phyloP scores from a whole-genome alignment of 2,113 vertebrate genomes.

The Microtus richardsoni region DNA sequence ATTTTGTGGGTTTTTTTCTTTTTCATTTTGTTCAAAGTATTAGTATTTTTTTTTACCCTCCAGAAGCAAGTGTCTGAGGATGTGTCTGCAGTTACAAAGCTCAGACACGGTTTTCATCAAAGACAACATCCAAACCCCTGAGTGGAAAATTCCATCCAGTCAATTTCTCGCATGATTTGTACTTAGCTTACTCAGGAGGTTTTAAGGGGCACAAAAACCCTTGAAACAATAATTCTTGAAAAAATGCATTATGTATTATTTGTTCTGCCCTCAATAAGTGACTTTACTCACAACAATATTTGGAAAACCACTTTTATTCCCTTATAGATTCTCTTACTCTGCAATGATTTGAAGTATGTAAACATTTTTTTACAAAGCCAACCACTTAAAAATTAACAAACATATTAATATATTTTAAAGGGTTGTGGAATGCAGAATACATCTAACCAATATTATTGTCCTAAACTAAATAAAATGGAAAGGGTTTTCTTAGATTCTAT shows the following conservation, averaged over 20 bases:
- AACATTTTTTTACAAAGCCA: conserved; percentile 1
- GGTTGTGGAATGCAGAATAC: not conserved
- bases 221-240: conserved; percentile 59
- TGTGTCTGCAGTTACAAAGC: conserved; percentile 27
- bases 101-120: conserved; percentile 65
- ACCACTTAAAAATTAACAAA: conserved; percentile 15
- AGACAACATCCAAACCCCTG: conserved; percentile 27
- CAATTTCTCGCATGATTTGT: conserved; percentile 70
- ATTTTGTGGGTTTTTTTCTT: not conserved
- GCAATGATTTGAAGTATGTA: not conserved
- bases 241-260: conserved; percentile 63
- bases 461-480: conserved; percentile 21
- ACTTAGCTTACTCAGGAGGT: conserved; percentile 70
- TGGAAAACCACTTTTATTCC: not conserved
- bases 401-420: not conserved
- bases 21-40: conserved; percentile 41
- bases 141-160: conserved; percentile 59
- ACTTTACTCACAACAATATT: conserved; percentile 31
- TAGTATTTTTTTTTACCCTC: conserved; percentile 14
- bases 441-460: not conserved
- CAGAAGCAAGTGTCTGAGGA: conserved; percentile 17
- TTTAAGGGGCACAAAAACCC: conserved; percentile 52
- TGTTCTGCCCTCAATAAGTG: conserved; percentile 52
- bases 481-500: not conserved
- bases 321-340: conserved; percentile 34